These are phyloP conservation scores for Platanista minor DNA, from an alignment of 2,113 vertebrate genomes.

Conservation along the genomic window DNA sequence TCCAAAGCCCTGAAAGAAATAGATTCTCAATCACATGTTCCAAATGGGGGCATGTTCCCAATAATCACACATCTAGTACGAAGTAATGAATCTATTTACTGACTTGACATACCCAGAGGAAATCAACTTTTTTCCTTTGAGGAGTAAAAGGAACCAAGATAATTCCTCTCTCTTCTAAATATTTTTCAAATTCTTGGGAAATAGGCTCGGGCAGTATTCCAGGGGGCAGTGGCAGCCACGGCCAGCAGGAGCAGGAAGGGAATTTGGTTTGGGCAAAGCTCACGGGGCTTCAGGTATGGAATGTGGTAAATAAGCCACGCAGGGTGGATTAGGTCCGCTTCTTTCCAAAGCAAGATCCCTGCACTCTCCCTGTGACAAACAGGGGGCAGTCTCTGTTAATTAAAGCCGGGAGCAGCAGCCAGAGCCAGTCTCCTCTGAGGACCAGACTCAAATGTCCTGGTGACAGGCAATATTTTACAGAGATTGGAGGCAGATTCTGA, in stretches of 20 bases:
- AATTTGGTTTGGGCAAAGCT: not conserved
- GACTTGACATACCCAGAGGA: not conserved
- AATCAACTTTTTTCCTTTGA: not conserved
- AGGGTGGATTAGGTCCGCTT: not conserved
- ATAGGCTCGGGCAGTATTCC: not conserved
- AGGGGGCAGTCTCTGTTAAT: slow-evolving; percentile 76
- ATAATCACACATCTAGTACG: not conserved
- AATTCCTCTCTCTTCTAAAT: not conserved
- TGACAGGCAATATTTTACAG: slow-evolving; percentile 13
- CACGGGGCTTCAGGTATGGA: not conserved
- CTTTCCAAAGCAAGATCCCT: not conserved
- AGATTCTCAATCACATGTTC: not conserved
- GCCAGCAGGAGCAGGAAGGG: not conserved
- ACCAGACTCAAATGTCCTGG: not conserved
- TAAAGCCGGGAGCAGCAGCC: slow-evolving; percentile 31
- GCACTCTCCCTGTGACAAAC: slow-evolving; percentile 51
- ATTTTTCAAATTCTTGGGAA: slow-evolving; percentile 28
- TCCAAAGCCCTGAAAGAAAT: not conserved
- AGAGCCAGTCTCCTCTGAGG: not conserved
- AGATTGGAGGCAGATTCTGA: not conserved
- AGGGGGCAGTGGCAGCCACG: too few species aligned
- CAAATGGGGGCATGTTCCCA: not conserved
- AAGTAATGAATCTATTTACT: not conserved
- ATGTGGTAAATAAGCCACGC: not conserved
- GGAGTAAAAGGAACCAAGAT: not conserved